Conservation (phyloP, 2,797 vertebrate genomes). For the Fratercula arctica region DNA sequence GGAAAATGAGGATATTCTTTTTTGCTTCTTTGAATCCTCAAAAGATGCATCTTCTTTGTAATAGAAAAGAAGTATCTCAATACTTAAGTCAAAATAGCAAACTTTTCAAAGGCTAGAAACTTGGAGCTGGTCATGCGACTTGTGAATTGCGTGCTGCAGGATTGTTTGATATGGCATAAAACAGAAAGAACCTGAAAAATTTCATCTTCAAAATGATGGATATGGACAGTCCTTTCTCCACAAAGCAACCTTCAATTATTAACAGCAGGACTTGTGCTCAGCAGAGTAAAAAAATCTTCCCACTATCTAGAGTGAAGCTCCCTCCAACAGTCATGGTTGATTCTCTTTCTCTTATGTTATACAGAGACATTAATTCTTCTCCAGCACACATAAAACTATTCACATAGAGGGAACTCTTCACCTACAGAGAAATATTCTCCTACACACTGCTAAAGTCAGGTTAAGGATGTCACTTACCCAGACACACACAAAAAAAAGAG, state of each 20-base stretch:
- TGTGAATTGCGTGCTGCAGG: conserved; percentile 17
- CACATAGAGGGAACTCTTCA: conserved; percentile 43
- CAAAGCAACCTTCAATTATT: conserved; percentile 53
- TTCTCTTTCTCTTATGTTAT: conserved; percentile 49
- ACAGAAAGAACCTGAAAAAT: conserved; percentile 51
- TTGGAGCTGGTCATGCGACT: conserved; percentile 42
- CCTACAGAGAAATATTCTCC: conserved; percentile 50
- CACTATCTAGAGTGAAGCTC: conserved; percentile 33
- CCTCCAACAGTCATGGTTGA: conserved; percentile 36
- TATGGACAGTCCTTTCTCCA: conserved; percentile 30
- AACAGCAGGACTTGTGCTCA: conserved; percentile 49
- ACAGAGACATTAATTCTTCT: conserved; percentile 51
- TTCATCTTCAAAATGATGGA: conserved; percentile 49
- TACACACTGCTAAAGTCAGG: conserved; percentile 47
- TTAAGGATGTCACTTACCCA: conserved; percentile 50
- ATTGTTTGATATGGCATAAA: conserved; percentile 66
- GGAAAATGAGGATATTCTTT: conserved; percentile 75
- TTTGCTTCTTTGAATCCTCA: conserved; percentile 74
- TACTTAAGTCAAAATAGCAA: conserved; percentile 75
- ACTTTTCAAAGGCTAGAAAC: conserved; percentile 75
- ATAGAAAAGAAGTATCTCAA: conserved; percentile 72
- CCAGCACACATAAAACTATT: conserved; percentile 35
- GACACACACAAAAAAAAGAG: not conserved
- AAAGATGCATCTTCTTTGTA: conserved; percentile 73
- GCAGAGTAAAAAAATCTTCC: conserved; percentile 38